A percentile compares a stretch with the other conserved stretches of the same genome.
phyloP scores from a whole-genome alignment of 2,113 vertebrate species.

The Passer montanus region DNA sequence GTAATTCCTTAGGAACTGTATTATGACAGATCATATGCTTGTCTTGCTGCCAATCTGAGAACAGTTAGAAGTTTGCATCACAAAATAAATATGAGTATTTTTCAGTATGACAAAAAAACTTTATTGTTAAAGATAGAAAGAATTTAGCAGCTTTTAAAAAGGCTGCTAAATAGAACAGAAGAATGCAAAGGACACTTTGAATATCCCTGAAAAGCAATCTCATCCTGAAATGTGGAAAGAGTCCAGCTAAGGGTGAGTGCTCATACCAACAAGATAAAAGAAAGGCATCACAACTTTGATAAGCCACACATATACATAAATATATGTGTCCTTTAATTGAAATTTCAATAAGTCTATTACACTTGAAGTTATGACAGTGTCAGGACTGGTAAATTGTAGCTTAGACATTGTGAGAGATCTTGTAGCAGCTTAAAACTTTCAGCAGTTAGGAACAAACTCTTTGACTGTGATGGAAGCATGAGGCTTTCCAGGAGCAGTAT shows the following conservation, averaged over 20 bases:
- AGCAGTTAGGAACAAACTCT: background rate
- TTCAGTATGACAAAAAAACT: background rate
- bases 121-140: background rate
- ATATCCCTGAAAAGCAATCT: background rate
- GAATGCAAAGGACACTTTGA: background rate
- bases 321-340: background rate
- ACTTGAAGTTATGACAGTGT: background rate
- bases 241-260: background rate
- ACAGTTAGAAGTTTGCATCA: background rate
- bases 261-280: background rate
- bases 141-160: background rate
- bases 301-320: background rate
- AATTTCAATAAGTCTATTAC: background rate
- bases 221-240: background rate
- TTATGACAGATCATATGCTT: background rate
- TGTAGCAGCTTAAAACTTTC: background rate
- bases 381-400: background rate
- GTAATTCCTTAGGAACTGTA: background rate
- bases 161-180: background rate
- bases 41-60: background rate
- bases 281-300: background rate
- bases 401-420: background rate
- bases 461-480: background rate
- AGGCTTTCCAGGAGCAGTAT: background rate
- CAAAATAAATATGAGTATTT: background rate